Percentiles rank a stretch among this genome's conserved stretches.
These are phyloP conservation scores for Semicossyphus pulcher DNA, from an alignment of 2,113 vertebrate genomes.

Conservation along the genomic window DNA sequence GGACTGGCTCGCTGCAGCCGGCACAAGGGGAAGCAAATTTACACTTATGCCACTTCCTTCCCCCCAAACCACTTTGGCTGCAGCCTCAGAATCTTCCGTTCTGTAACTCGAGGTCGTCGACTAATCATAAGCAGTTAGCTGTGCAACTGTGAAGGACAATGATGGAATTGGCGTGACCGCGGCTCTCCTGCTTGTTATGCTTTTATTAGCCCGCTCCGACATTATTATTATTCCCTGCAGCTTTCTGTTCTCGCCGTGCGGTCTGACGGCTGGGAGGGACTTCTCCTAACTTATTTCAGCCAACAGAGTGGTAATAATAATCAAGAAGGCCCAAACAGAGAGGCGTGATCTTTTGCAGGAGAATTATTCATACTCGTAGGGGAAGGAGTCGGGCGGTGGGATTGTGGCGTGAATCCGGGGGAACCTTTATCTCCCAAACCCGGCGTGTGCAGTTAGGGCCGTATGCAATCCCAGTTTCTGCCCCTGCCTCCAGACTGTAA, in stretches of 20 bases:
- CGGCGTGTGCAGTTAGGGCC: slow-evolving; percentile 74
- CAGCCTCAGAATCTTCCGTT: slow-evolving; percentile 35
- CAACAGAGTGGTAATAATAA: slow-evolving; percentile 53
- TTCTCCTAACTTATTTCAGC: slow-evolving; percentile 41
- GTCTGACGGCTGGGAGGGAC: slow-evolving; percentile 42
- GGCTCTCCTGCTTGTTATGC: slow-evolving; percentile 65
- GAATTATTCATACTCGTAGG: slow-evolving; percentile 62
- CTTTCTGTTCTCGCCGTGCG: slow-evolving; percentile 36
- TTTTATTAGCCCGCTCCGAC: slow-evolving; percentile 57
- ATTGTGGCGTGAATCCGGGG: slow-evolving; percentile 70
- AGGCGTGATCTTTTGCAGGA: slow-evolving; percentile 43
- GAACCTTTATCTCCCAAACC: slow-evolving; percentile 77
- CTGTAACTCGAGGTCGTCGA: slow-evolving; percentile 51
- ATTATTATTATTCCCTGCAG: slow-evolving; percentile 57
- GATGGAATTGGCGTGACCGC: slow-evolving; percentile 64
- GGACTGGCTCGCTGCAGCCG: slow-evolving; percentile 5
- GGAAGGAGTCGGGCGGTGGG: slow-evolving; percentile 53
- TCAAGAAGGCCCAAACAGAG: slow-evolving; percentile 58
- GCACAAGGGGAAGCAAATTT: slow-evolving; percentile 62
- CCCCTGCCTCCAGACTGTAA: slow-evolving; percentile 80
- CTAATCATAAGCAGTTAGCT: slow-evolving; percentile 69
- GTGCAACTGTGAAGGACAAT: slow-evolving; percentile 73
- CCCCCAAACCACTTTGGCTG: slow-evolving; percentile 6
- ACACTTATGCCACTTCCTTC: slow-evolving; percentile 42
- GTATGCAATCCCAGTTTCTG: slow-evolving; percentile 70